phyloP scores from a whole-genome alignment of 2,888 invertebrate species.

The Hetaerina titia region DNA sequence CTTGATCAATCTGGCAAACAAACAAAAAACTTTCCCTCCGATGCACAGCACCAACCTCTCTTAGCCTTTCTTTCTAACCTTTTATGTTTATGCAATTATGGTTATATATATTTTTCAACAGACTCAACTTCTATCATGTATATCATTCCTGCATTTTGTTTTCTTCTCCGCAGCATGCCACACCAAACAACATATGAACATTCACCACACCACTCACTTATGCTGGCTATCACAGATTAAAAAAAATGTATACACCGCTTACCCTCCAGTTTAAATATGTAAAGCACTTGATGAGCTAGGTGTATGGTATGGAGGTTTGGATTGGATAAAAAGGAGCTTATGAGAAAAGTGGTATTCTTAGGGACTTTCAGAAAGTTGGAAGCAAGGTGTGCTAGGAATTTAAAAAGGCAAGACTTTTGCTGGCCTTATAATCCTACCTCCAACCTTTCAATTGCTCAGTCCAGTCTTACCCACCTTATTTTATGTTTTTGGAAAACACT shows the following conservation, averaged over 20 bases:
- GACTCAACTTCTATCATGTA: slow-evolving; percentile 39
- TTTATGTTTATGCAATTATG: slow-evolving; percentile 55
- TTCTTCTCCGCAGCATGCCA: slow-evolving; percentile 53
- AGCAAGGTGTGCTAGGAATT: slow-evolving; percentile 63
- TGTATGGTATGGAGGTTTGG: slow-evolving; percentile 54
- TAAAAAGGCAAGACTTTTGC: slow-evolving; percentile 60
- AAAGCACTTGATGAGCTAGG: slow-evolving; percentile 68
- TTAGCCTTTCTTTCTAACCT: slow-evolving; percentile 44
- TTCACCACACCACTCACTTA: slow-evolving; percentile 58
- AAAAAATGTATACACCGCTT: slow-evolving; percentile 66
- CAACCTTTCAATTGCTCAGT: slow-evolving; percentile 59
- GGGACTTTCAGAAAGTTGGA: slow-evolving; percentile 54
- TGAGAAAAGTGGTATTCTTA: slow-evolving; percentile 56
- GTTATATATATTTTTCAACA: slow-evolving; percentile 66
- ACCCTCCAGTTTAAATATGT: slow-evolving; percentile 64
- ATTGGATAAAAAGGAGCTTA: slow-evolving; percentile 67
- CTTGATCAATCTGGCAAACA: slow-evolving; percentile 61
- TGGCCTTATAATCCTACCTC: slow-evolving; percentile 61
- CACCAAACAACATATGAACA: slow-evolving; percentile 61
- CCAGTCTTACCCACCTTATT: slow-evolving; percentile 65
- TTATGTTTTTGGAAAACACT: slow-evolving; percentile 57
- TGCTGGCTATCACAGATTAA: slow-evolving; percentile 69
- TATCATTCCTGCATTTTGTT: slow-evolving; percentile 41
- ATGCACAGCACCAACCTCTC: slow-evolving; percentile 63
- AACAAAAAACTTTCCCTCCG: slow-evolving; percentile 57